Conservation (phyloP, 2,888 invertebrate species). For the Melanotus villosus region DNA sequence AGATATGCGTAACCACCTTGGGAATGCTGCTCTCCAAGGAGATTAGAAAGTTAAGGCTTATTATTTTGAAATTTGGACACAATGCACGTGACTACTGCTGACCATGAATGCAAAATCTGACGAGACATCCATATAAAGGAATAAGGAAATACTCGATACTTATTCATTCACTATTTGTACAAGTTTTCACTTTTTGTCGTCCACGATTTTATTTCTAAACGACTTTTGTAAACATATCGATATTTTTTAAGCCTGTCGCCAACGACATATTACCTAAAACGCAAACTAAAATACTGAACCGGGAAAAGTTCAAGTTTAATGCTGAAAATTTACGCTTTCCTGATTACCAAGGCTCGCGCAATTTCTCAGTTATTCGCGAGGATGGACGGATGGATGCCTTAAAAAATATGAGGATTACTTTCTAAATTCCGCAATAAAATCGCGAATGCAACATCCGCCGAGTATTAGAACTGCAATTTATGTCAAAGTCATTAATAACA, state of each 20-base stretch:
- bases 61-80: constrained; percentile 18
- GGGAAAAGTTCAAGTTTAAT: constrained; percentile 2
- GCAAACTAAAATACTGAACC: not conserved
- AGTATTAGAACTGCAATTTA: too few relatives aligned
- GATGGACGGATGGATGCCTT: too few relatives aligned
- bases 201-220: too few relatives aligned
- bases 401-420: too few relatives aligned
- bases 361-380: too few relatives aligned
- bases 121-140: constrained; percentile 17
- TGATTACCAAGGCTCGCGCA: too few relatives aligned
- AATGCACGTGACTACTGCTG: constrained; percentile 15
- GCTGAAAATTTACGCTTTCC: not conserved
- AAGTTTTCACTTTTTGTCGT: constrained; percentile 23
- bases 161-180: constrained; percentile 11
- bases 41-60: constrained; percentile 11
- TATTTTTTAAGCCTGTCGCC: too few relatives aligned
- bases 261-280: too few relatives aligned
- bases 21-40: constrained; percentile 21
- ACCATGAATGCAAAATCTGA: constrained; percentile 14
- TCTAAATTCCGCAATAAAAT: too few relatives aligned
- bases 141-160: constrained; percentile 13
- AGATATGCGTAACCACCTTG: constrained; percentile 22
- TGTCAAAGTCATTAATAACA: too few relatives aligned
- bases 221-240: not conserved
- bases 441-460: too few relatives aligned